phyloP scores from a whole-genome alignment of 2,797 vertebrate genomes.

The Leptatherina wallacei region DNA sequence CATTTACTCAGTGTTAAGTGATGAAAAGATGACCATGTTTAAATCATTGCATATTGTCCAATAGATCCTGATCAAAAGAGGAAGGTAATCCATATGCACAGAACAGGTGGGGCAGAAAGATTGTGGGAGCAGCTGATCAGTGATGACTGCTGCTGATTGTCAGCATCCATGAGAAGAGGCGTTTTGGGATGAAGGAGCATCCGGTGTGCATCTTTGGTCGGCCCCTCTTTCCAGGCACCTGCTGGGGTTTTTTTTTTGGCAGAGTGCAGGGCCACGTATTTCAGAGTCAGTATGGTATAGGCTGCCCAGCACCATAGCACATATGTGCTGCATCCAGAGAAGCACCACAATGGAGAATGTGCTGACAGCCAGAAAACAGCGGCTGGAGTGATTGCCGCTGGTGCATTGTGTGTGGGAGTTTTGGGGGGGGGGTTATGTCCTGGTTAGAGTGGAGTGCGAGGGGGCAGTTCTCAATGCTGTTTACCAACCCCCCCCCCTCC shows the following conservation, averaged over 20 bases:
- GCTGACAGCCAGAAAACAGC: constrained; percentile 68
- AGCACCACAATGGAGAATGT: constrained; percentile 71
- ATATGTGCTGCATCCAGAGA: constrained; percentile 70
- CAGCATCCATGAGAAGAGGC: no score
- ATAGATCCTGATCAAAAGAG: no score
- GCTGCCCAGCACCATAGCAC: constrained; percentile 34
- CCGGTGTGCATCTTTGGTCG: no score
- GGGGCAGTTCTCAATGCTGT: constrained; percentile 25
- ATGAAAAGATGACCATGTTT: no score
- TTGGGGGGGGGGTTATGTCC: constrained; percentile 54
- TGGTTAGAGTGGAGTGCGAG: constrained; percentile 34
- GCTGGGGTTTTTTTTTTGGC: background rate
- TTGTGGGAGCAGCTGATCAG: no score
- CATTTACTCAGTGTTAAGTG: no score
- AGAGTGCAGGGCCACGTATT: background rate
- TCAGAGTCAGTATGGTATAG: constrained; percentile 28
- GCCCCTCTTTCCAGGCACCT: background rate
- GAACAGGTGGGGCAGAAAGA: no score
- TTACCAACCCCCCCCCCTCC: constrained; percentile 33
- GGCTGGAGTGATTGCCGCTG: constrained; percentile 49
- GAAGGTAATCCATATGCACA: no score
- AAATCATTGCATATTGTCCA: no score
- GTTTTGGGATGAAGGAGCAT: no score
- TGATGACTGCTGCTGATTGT: no score
- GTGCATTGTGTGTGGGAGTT: constrained; percentile 63